Conservation (phyloP, 2,797 vertebrate species). For the Danionella dracula region DNA sequence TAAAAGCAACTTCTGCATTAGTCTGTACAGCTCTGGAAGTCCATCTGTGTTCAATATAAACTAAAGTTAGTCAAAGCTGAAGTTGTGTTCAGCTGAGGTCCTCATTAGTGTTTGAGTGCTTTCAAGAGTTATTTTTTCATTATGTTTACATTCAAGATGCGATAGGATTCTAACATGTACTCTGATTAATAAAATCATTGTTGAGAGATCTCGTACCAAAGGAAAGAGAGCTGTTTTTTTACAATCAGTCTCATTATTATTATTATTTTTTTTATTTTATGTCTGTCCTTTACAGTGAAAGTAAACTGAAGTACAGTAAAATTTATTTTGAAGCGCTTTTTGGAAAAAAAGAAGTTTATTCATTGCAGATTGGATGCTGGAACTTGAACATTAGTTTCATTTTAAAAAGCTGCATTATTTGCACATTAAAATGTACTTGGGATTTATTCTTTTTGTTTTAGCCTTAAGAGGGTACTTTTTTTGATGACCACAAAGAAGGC, state of each 20-base stretch:
- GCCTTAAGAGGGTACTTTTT: too few species aligned
- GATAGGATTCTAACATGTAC: constrained; percentile 25
- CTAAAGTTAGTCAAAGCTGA: neutral
- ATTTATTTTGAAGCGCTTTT: too few species aligned
- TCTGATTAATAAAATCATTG: constrained; percentile 45
- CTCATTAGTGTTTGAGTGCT: constrained; percentile 7
- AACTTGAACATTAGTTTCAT: too few species aligned
- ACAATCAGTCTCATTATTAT: too few species aligned
- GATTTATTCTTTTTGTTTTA: too few species aligned
- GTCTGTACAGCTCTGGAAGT: neutral
- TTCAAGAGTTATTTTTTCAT: constrained; percentile 12
- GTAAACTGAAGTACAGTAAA: too few species aligned
- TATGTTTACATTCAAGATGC: neutral
- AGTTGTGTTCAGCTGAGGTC: neutral
- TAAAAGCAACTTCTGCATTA: neutral
- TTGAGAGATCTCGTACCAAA: constrained; percentile 25
- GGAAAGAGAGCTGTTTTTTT: too few species aligned
- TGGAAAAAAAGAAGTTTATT: constrained; percentile 9
- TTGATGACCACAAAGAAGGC: too few species aligned
- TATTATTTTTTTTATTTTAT: too few species aligned
- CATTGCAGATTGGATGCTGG: constrained; percentile 18
- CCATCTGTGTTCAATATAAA: neutral
- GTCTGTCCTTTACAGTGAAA: too few species aligned
- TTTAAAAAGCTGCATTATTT: too few species aligned
- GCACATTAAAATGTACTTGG: too few species aligned